Evolutionary conservation across 2,888 invertebrate species (phyloP), one percentile per base, ranked within the genome.

Genomic region (Chrysolina americana): DNA sequence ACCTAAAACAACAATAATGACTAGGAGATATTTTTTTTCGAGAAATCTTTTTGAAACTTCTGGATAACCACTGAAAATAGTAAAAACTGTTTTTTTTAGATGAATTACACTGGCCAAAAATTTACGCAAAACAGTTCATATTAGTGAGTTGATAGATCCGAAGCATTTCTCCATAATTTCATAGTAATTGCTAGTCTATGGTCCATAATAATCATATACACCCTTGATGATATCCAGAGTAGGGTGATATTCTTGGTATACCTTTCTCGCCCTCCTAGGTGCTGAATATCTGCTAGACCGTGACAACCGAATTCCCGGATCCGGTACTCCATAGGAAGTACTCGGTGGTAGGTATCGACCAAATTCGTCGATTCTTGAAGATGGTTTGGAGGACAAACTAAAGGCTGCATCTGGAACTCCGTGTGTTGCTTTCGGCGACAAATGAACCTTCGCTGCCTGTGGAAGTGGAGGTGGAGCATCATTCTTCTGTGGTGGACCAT

Each of bases 311-410:
- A n/a, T 28, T 5, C n/a, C 28, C 1, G 15, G 36, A 59, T 28
- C 28, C 17, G 68, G 68, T 15, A 68, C 56, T 21, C 68, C 68
- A 68, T 68, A 68, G 0, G 68, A 56, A 53, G 68, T 68, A 17
- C 17, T 68, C 11, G 68, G 53, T 4, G 68, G 68, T 41, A 68
- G 19, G 19, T 68, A 68, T 41, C 5, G 9, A 41, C 17, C 23
- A 15, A 53, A 53, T 8, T 15, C 9, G 4, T 50, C 66, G 0
- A 19, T 50, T 11, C 13, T n/a, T 15, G 64, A 41, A 9, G 64
- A 44, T 17, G 5, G 36, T 10, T 65, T 28, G 17, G 48, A 48
- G 11, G 15, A 19, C 21, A 56, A 23, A 48, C 48, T 48, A 10
- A 48, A 17, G 21, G 56, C 19, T 56, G 2, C 21, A 19, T 56